Evolutionary conservation across 2,113 vertebrate genomes (phyloP), one percentile per base, ranked within the genome.

Genomic region (Calidris pugnax): DNA sequence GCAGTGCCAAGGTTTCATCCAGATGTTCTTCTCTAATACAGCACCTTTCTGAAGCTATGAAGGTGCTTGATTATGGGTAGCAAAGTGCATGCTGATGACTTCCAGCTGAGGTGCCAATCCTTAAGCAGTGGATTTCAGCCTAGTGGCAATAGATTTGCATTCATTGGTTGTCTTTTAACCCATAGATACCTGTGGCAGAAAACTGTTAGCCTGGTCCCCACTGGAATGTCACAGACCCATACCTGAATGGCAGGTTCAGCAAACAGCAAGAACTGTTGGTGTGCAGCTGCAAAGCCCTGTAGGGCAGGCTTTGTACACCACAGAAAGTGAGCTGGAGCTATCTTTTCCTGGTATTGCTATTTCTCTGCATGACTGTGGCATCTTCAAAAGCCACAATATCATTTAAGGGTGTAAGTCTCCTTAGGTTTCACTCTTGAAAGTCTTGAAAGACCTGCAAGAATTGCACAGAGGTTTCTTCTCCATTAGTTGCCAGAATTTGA

Each of bases 201-300:
- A 43, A 56, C 43, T 27, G 56, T 53, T 74, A 17, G 6, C 55
- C 51, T 67, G 41, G 26, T 77, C 17, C 7, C 14, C 26, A 0
- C 30, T n/a, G 24, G 53, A 35, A 37, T 0, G 6, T 24, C 39
- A 43, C 55, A 87, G 73, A 47, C 30, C 30, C 1, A 0, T 62
- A 63, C 15, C 32, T 80, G n/a, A 75, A 43, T 7, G 47, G 20
- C 41, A 79, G 37, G 21, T 47, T 84, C 45, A 60, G 50, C 13
- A 85, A 51, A 82, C 0, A 4, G 37, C 55, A 53, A 69, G 41
- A 55, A 35, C 5, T n/a, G 17, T 24, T 27, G 30, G 12, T 8
- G n/a, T 28, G 41, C 57, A 82, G 60, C 48, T 53, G 30, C 41
- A 60, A 14, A 43, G 22, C 41, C 37, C 56, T 33, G 18, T 28